Conservation (phyloP, 2,888 invertebrate genomes). For the Clanis bilineata region DNA sequence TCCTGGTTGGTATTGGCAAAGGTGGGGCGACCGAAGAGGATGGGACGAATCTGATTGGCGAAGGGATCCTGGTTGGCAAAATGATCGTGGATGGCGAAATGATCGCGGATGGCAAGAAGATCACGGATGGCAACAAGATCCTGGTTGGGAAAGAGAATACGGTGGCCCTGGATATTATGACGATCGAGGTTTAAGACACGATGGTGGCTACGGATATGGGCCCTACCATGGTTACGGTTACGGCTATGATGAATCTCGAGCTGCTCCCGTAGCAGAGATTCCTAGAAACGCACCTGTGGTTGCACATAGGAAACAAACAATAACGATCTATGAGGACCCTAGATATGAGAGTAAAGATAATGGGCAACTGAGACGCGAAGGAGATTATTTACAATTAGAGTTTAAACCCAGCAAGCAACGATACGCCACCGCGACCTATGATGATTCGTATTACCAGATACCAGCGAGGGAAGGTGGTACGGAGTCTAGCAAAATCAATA, state of each 20-base stretch:
- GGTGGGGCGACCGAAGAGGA: constrained; percentile 54
- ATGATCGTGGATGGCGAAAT: constrained; percentile 44
- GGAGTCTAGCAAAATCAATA: constrained; percentile 75
- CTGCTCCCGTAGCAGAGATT: constrained; percentile 58
- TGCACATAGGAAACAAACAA: constrained; percentile 73
- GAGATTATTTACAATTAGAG: constrained; percentile 69
- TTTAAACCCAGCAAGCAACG: constrained; percentile 71
- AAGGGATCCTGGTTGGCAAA: constrained; percentile 39
- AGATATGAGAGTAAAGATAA: constrained; percentile 67
- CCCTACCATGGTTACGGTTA: constrained; percentile 69
- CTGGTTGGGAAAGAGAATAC: constrained; percentile 59
- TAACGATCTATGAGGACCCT: constrained; percentile 79
- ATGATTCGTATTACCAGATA: constrained; percentile 66
- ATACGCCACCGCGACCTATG: constrained; percentile 65
- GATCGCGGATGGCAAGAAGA: constrained; percentile 47
- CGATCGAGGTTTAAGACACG: constrained; percentile 64
- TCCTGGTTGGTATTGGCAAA: constrained; percentile 63
- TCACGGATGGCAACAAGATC: constrained; percentile 45
- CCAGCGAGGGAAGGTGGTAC: constrained; percentile 56
- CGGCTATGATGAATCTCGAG: constrained; percentile 64
- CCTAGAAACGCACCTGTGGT: constrained; percentile 65
- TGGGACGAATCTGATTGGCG: constrained; percentile 54
- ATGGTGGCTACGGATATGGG: constrained; percentile 68
- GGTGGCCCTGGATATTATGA: constrained; percentile 71
- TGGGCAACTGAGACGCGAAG: constrained; percentile 63